Conservation (phyloP, 2,797 vertebrate species). For the Erethizon dorsatum region DNA sequence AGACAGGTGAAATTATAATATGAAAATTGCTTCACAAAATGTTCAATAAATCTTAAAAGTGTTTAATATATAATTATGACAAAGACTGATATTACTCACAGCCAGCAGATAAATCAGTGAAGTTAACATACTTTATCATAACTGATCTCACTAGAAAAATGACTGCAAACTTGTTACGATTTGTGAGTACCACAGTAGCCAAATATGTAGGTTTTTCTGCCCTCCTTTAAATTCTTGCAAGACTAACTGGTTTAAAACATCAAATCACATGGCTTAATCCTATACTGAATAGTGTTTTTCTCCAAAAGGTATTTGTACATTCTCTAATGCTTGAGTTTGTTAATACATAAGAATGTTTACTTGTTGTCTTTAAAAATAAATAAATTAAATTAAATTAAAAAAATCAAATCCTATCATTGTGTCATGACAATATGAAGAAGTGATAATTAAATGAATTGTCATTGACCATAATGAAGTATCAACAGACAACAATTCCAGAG, state of each 20-base stretch:
- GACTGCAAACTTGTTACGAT: not conserved
- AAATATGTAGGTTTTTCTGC: not conserved
- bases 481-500: not conserved
- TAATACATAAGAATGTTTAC: too few relatives aligned
- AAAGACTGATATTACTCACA: not conserved
- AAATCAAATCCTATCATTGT: not conserved
- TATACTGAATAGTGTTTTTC: too few relatives aligned
- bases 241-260: constrained; percentile 38
- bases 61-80: not conserved
- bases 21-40: not conserved
- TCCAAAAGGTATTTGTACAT: too few relatives aligned
- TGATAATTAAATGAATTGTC: not conserved
- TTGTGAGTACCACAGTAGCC: not conserved
- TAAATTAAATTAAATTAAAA: too few relatives aligned
- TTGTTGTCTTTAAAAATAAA: too few relatives aligned
- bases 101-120: not conserved
- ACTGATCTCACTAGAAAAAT: not conserved
- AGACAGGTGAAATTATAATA: not conserved
- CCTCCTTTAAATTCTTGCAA: constrained; percentile 68
- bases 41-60: not conserved
- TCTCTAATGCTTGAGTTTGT: too few relatives aligned
- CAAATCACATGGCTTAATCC: not conserved
- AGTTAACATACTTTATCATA: not conserved
- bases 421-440: not conserved
- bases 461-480: not conserved